Conservation (phyloP, 2,888 invertebrate genomes). For the Graphium colonna region DNA sequence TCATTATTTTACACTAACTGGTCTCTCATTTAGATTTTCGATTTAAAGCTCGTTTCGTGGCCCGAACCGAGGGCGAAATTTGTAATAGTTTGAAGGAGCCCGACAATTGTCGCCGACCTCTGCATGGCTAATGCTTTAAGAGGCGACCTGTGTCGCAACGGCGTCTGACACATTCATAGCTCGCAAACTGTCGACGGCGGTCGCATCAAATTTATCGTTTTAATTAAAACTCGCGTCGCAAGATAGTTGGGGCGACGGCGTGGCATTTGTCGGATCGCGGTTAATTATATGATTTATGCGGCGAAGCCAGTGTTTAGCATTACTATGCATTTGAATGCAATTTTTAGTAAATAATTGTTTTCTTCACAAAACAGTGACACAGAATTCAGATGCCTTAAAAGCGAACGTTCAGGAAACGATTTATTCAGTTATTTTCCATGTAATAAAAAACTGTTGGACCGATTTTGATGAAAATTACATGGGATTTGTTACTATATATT, state of each 20-base stretch:
- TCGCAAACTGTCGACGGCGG: slow-evolving; percentile 29
- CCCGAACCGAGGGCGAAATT: slow-evolving; percentile 53
- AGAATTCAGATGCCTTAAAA: no score
- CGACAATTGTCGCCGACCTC: slow-evolving; percentile 60
- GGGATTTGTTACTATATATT: no score
- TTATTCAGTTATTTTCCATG: not conserved
- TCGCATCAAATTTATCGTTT: slow-evolving; percentile 40
- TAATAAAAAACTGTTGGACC: not conserved
- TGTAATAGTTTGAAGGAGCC: slow-evolving; percentile 58
- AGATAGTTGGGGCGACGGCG: slow-evolving; percentile 33
- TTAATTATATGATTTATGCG: slow-evolving; percentile 9
- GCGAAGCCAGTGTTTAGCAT: not conserved
- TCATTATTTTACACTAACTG: not conserved
- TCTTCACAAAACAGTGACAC: not conserved
- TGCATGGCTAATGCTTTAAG: slow-evolving; percentile 51
- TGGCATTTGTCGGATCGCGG: slow-evolving; percentile 4
- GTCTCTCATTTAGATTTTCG: not conserved
- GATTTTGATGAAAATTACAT: not conserved
- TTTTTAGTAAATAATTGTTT: no score
- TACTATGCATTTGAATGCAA: not conserved
- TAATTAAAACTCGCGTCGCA: slow-evolving; percentile 38
- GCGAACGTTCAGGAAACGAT: no score
- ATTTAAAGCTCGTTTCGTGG: slow-evolving; percentile 34
- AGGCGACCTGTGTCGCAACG: slow-evolving; percentile 44
- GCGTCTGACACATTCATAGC: slow-evolving; percentile 35